phyloP scores from a whole-genome alignment of 2,113 vertebrate species.

The Misgurnus mizolepis region DNA sequence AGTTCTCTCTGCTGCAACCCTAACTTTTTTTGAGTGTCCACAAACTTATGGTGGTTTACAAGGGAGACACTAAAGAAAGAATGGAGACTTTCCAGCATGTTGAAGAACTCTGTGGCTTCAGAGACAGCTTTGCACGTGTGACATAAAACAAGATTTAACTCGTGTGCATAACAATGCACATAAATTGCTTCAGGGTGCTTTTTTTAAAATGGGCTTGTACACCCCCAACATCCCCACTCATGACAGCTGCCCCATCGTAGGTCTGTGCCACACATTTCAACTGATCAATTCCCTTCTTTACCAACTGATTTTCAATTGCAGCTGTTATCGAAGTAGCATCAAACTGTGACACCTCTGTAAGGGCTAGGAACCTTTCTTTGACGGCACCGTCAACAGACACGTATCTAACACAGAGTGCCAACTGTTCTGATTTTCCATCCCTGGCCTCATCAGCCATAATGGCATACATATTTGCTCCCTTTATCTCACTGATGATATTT shows the following conservation, averaged over 20 bases:
- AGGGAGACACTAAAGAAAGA: conserved; percentile 25
- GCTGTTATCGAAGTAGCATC: conserved; percentile 4
- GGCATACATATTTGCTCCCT: too few species aligned
- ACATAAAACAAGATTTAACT: not conserved
- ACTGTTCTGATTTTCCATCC: too few species aligned
- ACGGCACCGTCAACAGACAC: not conserved
- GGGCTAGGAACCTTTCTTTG: not conserved
- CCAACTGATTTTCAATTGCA: conserved; percentile 13
- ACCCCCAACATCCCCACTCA: conserved; percentile 21
- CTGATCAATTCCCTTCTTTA: not conserved
- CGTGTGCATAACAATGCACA: conserved; percentile 28
- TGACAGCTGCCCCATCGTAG: conserved; percentile 23
- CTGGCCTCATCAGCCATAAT: too few species aligned
- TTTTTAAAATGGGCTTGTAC: conserved; percentile 21
- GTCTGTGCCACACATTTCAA: not conserved
- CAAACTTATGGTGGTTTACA: conserved; percentile 22
- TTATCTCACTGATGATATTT: not conserved
- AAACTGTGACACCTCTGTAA: not conserved
- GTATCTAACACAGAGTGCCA: too few species aligned
- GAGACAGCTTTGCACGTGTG: too few species aligned
- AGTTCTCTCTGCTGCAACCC: too few species aligned
- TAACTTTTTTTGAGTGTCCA: conserved; percentile 11
- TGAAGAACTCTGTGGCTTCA: not conserved
- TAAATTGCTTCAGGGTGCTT: conserved; percentile 28
- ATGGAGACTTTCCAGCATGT: not conserved